A percentile compares a stretch with the other conserved stretches of the same genome.
Evolutionary conservation across 2,113 vertebrate genomes (phyloP).

Genomic region (Donacobius atricapilla): DNA sequence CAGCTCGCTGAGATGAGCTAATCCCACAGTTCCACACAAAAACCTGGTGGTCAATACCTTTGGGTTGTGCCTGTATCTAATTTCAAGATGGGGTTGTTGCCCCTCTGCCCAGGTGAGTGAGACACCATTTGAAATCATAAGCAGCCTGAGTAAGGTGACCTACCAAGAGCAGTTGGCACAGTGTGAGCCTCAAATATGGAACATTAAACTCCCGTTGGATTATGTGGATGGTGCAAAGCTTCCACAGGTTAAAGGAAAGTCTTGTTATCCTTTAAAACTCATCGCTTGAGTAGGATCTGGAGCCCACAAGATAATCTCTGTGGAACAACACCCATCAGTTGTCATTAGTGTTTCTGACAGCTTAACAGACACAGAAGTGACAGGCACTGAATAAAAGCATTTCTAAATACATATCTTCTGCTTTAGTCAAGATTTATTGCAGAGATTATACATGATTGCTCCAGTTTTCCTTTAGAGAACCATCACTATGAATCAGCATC

Average conservation of each 20-base stretch:
- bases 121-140: not conserved
- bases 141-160: not conserved
- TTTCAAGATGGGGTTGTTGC: not conserved
- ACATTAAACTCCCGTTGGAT: not conserved
- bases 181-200: not conserved
- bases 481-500: slow-evolving; percentile 42
- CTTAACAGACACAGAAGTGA: slow-evolving; percentile 15
- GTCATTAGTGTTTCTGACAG: slow-evolving; percentile 10
- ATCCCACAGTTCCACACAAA: not conserved
- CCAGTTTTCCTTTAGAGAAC: slow-evolving; percentile 33
- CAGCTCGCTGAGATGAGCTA: not conserved
- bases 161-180: not conserved
- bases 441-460: slow-evolving; percentile 42
- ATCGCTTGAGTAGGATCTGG: not conserved
- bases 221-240: not conserved
- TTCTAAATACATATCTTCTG: slow-evolving; percentile 42
- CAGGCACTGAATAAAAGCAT: slow-evolving; percentile 47
- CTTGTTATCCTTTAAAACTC: not conserved
- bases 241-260: not conserved
- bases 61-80: not conserved
- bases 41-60: not conserved
- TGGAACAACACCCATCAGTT: slow-evolving; percentile 18
- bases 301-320: not conserved
- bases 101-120: not conserved
- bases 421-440: slow-evolving; percentile 47